A percentile compares a stretch with the other conserved stretches of the same genome.
Conservation (phyloP, 2,113 vertebrate species). For the Gymnocephalus cernua region DNA sequence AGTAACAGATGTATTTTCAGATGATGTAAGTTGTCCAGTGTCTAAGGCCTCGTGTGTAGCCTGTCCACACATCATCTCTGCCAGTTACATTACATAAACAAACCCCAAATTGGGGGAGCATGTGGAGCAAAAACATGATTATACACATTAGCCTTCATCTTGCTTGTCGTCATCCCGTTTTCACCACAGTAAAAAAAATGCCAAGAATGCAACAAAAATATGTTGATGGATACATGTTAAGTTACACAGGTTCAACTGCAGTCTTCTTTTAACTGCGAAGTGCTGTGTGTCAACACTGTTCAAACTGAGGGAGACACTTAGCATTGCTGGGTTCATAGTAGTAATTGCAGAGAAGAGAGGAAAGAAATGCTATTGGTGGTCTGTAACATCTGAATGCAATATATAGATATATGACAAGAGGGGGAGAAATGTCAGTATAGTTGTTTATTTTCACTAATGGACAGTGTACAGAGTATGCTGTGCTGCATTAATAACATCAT, state of each 20-base stretch:
- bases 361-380: slow-evolving; percentile 31
- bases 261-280: slow-evolving; percentile 44
- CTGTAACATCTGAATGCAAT: neutral
- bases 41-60: neutral
- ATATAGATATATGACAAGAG: slow-evolving; percentile 21
- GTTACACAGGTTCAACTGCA: neutral
- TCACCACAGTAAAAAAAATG: slow-evolving; percentile 53
- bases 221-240: slow-evolving; percentile 48
- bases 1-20: slow-evolving; percentile 16
- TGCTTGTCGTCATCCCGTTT: slow-evolving; percentile 41
- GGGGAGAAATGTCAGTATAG: slow-evolving; percentile 24
- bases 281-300: slow-evolving; percentile 53
- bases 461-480: slow-evolving; percentile 70
- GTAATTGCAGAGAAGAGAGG: slow-evolving; percentile 46
- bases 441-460: slow-evolving; percentile 73
- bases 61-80: slow-evolving; percentile 27
- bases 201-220: slow-evolving; percentile 65
- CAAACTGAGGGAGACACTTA: slow-evolving; percentile 50
- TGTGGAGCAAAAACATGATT: slow-evolving; percentile 49
- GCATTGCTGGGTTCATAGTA: neutral
- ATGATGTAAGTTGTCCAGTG: slow-evolving; percentile 13
- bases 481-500: slow-evolving; percentile 68
- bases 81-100: slow-evolving; percentile 43
- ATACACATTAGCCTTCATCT: slow-evolving; percentile 56
- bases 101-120: slow-evolving; percentile 38